Conservation (phyloP, 1,140 invertebrate genomes). For the Thereuonema tuberculata region DNA sequence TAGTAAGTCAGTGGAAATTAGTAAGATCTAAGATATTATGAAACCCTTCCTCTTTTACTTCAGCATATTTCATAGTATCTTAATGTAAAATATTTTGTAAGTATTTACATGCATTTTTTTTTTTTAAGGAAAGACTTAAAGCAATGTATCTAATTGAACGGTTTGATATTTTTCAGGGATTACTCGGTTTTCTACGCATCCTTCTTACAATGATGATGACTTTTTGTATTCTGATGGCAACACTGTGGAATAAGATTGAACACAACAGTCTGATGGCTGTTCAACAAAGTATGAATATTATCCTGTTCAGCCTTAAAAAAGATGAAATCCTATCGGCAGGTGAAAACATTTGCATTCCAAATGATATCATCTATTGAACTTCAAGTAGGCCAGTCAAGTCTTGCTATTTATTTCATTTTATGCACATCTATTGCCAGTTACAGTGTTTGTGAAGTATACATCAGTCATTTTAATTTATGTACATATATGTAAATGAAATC, state of each 20-base stretch:
- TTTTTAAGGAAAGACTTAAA: too few species aligned
- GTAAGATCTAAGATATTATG: not conserved
- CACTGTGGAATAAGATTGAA: slow-evolving; percentile 5
- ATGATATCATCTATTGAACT: too few species aligned
- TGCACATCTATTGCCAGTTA: too few species aligned
- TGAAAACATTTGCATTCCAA: too few species aligned
- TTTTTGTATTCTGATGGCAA: slow-evolving; percentile 7
- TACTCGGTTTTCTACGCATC: not conserved
- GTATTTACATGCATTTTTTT: not conserved
- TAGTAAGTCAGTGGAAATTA: not conserved
- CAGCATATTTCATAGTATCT: not conserved
- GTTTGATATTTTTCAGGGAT: not conserved
- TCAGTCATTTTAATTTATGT: too few species aligned
- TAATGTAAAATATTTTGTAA: not conserved
- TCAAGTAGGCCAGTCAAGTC: too few species aligned
- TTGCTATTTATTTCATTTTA: too few species aligned
- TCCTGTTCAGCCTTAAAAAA: not conserved
- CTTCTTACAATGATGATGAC: slow-evolving; percentile 1
- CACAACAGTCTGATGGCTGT: not conserved
- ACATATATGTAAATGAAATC: too few species aligned
- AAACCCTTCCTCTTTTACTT: not conserved
- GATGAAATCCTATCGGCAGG: too few species aligned
- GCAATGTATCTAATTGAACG: too few species aligned
- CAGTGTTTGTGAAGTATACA: too few species aligned
- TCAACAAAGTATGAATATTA: not conserved